Evolutionary conservation across 2,113 vertebrate species (phyloP).

Genomic region (Cichladusa arquata): DNA sequence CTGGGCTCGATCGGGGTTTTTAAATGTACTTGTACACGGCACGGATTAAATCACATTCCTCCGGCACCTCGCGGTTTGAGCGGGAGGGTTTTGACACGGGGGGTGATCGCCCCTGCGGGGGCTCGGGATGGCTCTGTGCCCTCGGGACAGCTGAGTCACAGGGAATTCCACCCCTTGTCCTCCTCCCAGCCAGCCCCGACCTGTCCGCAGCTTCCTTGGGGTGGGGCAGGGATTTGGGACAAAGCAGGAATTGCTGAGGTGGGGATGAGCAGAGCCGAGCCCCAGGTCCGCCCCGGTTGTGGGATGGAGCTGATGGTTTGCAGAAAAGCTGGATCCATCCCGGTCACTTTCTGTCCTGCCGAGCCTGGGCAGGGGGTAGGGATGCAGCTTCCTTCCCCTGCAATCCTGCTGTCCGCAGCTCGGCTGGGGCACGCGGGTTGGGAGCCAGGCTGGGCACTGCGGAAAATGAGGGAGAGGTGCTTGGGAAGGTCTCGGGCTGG

Average conservation of each 20-base stretch:
- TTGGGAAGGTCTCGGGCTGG: not conserved
- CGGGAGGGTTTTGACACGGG: not conserved
- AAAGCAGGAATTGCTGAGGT: not conserved
- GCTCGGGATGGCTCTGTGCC: not conserved
- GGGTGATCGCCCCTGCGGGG: not conserved
- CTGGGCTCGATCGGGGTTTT: not conserved
- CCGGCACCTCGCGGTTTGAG: not conserved
- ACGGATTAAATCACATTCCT: not conserved
- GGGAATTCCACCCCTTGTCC: not conserved
- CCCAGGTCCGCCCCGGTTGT: fast-evolving
- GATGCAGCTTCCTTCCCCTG: not conserved
- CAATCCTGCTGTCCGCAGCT: not conserved
- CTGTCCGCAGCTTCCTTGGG: not conserved
- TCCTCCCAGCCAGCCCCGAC: not conserved
- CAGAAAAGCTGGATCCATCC: not conserved
- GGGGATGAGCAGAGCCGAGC: not conserved
- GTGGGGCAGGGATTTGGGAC: not conserved
- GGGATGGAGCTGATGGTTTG: not conserved
- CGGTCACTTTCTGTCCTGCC: not conserved
- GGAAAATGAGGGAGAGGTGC: not conserved
- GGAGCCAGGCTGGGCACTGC: fast-evolving
- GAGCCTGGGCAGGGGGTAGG: not conserved
- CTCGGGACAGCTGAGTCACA: fast-evolving
- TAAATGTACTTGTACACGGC: fast-evolving
- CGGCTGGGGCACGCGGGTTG: fast-evolving